Evolutionary conservation across 2,113 vertebrate genomes (phyloP).

Genomic region (Octodon degus): DNA sequence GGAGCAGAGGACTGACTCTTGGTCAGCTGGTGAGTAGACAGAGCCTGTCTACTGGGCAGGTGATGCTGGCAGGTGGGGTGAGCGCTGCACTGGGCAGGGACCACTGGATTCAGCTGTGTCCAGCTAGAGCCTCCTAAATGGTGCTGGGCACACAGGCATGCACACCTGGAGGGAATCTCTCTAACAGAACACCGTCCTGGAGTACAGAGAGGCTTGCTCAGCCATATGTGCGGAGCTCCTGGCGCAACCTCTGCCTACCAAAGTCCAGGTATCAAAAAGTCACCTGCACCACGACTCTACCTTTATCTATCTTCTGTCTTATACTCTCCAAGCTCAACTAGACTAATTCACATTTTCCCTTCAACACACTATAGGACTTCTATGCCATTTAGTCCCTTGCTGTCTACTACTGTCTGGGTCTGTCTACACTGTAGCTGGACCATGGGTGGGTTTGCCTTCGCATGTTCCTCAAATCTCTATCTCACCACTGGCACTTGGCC

Average conservation of each 20-base stretch:
- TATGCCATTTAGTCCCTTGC: not conserved
- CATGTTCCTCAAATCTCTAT: not conserved
- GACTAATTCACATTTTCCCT: not conserved
- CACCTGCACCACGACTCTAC: accelerated
- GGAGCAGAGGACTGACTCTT: not conserved
- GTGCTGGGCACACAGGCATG: not conserved
- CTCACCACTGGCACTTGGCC: not conserved
- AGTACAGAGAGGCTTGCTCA: not conserved
- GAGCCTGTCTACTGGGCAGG: too few relatives aligned
- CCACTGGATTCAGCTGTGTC: not conserved
- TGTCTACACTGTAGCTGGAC: not conserved
- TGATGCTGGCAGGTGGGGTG: not conserved
- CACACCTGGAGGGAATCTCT: not conserved
- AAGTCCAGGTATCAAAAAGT: not conserved
- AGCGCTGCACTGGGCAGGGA: not conserved
- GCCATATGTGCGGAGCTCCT: not conserved
- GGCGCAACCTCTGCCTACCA: not conserved
- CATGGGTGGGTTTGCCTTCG: not conserved
- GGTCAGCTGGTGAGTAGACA: not conserved
- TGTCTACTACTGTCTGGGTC: not conserved
- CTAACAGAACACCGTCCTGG: not conserved
- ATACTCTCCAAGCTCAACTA: accelerated
- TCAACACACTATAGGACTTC: not conserved
- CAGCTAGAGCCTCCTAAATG: accelerated
- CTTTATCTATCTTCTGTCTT: not conserved